Percentiles rank a stretch among this genome's conserved stretches.
phyloP scores from a whole-genome alignment of 2,797 vertebrate species.

The Sparidentex hasta region DNA sequence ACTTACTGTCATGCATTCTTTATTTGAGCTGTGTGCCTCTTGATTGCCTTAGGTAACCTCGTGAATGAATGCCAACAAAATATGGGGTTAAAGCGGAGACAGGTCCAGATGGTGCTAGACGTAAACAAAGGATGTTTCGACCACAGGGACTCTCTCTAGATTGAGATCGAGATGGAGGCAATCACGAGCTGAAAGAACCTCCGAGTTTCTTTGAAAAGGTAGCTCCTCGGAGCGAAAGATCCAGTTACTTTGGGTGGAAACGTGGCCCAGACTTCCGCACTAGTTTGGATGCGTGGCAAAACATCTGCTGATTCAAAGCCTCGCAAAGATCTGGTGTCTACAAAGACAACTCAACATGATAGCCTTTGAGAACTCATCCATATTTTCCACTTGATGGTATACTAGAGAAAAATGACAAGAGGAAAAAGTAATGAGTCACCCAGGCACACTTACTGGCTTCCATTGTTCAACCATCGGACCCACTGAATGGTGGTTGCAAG shows the following conservation, averaged over 20 bases:
- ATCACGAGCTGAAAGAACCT: too few species aligned
- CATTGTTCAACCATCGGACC: slow-evolving; percentile 52
- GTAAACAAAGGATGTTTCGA: slow-evolving; percentile 20
- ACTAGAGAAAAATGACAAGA: slow-evolving; percentile 45
- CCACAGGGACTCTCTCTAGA: not conserved
- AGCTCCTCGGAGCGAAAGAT: too few species aligned
- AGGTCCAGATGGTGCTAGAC: not conserved
- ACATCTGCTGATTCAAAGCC: slow-evolving; percentile 23
- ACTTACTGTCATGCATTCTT: slow-evolving; percentile 68
- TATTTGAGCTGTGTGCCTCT: slow-evolving; percentile 55
- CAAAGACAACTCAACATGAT: slow-evolving; percentile 34
- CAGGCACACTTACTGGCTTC: slow-evolving; percentile 33
- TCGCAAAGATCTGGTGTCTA: slow-evolving; percentile 26
- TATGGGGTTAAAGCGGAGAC: slow-evolving; percentile 30
- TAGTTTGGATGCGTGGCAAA: slow-evolving; percentile 4
- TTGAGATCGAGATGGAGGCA: too few species aligned
- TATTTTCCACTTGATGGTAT: slow-evolving; percentile 57
- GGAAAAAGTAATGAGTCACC: slow-evolving; percentile 64
- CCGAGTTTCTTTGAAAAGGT: too few species aligned
- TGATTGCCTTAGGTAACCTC: slow-evolving; percentile 52
- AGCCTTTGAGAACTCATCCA: slow-evolving; percentile 26
- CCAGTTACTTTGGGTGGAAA: too few species aligned
- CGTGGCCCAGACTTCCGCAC: not conserved
- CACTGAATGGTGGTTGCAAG: slow-evolving; percentile 26
- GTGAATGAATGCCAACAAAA: slow-evolving; percentile 35